Conservation (phyloP, 2,113 vertebrate species). For the Eubucco bourcierii region DNA sequence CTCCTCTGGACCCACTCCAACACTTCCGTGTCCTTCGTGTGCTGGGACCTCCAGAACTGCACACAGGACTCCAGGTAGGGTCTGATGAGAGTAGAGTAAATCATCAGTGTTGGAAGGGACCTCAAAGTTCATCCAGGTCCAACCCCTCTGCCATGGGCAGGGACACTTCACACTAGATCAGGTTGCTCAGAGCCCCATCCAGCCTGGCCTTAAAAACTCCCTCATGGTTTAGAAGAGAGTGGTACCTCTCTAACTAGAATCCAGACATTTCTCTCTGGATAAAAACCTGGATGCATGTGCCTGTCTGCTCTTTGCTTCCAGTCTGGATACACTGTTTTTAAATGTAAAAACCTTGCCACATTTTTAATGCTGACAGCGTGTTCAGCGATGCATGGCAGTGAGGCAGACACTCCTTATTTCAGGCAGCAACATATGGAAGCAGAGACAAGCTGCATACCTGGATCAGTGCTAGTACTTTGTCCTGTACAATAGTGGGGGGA, state of each 20-base stretch:
- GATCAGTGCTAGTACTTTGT: conserved; percentile 96
- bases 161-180: too few relatives aligned
- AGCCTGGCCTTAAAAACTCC: too few relatives aligned
- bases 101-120: too few relatives aligned
- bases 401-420: conserved; percentile 33
- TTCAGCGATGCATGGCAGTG: neutral
- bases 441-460: conserved; percentile 82
- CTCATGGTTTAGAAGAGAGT: neutral
- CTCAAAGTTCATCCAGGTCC: too few relatives aligned
- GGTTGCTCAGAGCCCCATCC: too few relatives aligned
- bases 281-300: neutral
- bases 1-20: too few relatives aligned
- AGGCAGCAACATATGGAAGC: conserved; percentile 15
- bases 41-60: too few relatives aligned
- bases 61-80: too few relatives aligned
- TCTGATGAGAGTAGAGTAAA: too few relatives aligned
- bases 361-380: conserved; percentile 25
- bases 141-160: too few relatives aligned
- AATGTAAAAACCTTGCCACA: neutral
- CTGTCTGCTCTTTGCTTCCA: neutral
- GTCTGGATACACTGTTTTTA: conserved; percentile 3
- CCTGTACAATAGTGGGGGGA: conserved; percentile 95
- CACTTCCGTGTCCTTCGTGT: too few relatives aligned
- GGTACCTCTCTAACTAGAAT: neutral
- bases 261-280: neutral